Evolutionary conservation across 2,113 vertebrate genomes (phyloP), one percentile per base, ranked within the genome.

Genomic region (Pelecanoides urinatrix): DNA sequence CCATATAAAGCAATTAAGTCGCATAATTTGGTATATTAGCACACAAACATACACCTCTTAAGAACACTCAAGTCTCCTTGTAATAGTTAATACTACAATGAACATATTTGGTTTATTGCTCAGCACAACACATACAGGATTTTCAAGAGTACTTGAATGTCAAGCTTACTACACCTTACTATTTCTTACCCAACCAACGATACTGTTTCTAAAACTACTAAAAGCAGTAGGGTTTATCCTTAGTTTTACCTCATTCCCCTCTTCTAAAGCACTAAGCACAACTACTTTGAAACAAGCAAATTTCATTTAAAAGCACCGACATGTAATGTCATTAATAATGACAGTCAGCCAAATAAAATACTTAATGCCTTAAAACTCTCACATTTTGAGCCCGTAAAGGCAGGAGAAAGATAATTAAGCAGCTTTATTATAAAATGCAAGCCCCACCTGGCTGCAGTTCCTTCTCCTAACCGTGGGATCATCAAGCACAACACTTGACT

Each of bases 261-360:
- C 61, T 67, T 32, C 78, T 23, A 30, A 53, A 85, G 70, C 87
- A 25, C n/a, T 32, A 11, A 63, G 52, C 52, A 72, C 45, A 73
- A 29, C 67, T 21, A 29, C 88, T 25, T 38, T 4, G 47, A 59
- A 78, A 45, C 30, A 56, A 71, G 72, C 52, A 78, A 22, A 25
- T 62, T 8, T 53, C 38, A 50, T 75, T 92, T 77, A 61, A 53
- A 78, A 66, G 72, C 68, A 75, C 36, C 75, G 90, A 74, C 65
- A 86, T 6, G 29, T n/a, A 68, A 63, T 16, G 34, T 40, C 71
- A 52, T 38, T 73, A 92, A 56, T 74, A 90, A 76, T 5, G 52
- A 78, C 85, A 84, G 78, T 36, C 81, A 59, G 82, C 26, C 83
- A n/a, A 70, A 95, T 71, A 89, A 94, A 91, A 92, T 50, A 71